Evolutionary conservation across 2,113 vertebrate genomes (phyloP).

Genomic region (Laticauda colubrina): DNA sequence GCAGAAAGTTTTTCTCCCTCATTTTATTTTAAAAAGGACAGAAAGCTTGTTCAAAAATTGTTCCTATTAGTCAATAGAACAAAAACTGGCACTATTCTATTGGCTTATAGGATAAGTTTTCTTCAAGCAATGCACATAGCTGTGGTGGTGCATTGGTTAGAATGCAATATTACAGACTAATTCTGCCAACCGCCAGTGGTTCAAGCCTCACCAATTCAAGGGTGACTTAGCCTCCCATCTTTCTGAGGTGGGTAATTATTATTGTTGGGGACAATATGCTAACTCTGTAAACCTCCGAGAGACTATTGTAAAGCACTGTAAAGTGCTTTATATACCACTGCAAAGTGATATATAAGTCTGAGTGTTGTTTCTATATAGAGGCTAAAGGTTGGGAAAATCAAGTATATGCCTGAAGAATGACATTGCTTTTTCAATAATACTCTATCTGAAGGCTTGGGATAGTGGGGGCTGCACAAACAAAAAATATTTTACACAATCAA

Average conservation of each 20-base stretch:
- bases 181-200: too few relatives aligned
- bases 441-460: neutral
- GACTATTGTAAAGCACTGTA: too few relatives aligned
- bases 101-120: neutral
- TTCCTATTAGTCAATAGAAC: neutral
- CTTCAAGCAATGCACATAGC: neutral
- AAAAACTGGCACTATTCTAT: neutral
- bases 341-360: too few relatives aligned
- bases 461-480: neutral
- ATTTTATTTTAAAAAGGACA: neutral
- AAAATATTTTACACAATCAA: neutral
- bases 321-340: too few relatives aligned
- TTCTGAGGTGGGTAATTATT: too few relatives aligned
- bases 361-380: neutral
- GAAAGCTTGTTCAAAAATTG: neutral
- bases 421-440: neutral
- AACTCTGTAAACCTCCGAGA: too few relatives aligned
- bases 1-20: neutral
- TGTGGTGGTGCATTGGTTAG: too few relatives aligned
- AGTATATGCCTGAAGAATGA: neutral
- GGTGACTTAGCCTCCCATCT: too few relatives aligned
- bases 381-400: neutral
- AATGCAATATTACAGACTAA: too few relatives aligned
- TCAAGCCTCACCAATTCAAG: too few relatives aligned
- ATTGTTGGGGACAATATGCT: too few relatives aligned